phyloP scores from a whole-genome alignment of 2,888 invertebrate species.

The Leptopilina drosophilae region DNA sequence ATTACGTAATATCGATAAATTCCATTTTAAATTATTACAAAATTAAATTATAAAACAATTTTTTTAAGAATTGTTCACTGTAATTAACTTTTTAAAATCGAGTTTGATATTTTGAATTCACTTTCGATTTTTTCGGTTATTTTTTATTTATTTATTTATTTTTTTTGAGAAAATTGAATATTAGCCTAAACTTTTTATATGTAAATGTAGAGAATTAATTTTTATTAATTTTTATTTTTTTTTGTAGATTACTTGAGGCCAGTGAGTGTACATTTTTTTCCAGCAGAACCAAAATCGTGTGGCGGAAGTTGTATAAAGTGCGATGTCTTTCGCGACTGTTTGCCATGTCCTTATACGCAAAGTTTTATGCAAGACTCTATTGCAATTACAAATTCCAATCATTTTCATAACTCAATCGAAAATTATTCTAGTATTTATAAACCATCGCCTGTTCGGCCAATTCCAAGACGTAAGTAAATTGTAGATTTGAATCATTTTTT shows the following conservation, averaged over 20 bases:
- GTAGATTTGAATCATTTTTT: background rate
- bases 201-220: too few relatives aligned
- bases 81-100: too few relatives aligned
- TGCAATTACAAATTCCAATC: conserved; percentile 38
- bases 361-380: conserved; percentile 41
- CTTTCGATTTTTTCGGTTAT: too few relatives aligned
- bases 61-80: too few relatives aligned
- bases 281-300: conserved; percentile 61
- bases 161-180: too few relatives aligned
- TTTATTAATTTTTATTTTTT: background rate
- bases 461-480: conserved; percentile 63
- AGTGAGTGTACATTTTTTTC: conserved; percentile 57
- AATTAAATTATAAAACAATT: too few relatives aligned
- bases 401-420: conserved; percentile 57
- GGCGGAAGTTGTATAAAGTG: conserved; percentile 64
- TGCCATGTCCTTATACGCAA: conserved; percentile 52
- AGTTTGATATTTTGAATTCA: too few relatives aligned
- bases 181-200: too few relatives aligned
- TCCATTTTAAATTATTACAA: too few relatives aligned
- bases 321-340: conserved; percentile 58
- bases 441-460: conserved; percentile 66
- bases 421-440: conserved; percentile 65
- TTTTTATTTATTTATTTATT: too few relatives aligned
- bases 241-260: conserved; percentile 59
- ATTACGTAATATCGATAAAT: too few relatives aligned